Conservation (phyloP, 2,888 invertebrate species). For the Thecophora atra region DNA sequence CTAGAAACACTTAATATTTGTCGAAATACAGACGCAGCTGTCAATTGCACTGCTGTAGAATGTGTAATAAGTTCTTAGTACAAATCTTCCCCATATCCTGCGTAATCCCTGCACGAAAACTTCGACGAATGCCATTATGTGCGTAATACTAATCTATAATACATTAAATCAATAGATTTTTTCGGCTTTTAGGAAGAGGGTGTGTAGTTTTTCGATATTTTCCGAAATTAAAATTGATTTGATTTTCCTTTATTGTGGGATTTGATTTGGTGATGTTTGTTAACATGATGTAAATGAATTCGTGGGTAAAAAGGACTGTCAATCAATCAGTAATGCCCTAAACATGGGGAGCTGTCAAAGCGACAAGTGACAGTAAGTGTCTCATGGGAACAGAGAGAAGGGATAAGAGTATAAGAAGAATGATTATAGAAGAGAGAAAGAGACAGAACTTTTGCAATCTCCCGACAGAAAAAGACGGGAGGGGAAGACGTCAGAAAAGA, state of each 20-base stretch:
- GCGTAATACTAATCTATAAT: no score
- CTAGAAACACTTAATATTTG: neutral
- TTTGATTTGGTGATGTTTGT: neutral
- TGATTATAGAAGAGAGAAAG: no score
- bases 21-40: neutral
- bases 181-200: neutral
- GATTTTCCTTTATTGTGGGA: no score
- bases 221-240: neutral
- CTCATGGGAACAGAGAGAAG: neutral
- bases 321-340: neutral
- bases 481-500: no score
- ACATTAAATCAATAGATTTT: no score
- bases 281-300: neutral
- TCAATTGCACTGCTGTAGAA: neutral
- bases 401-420: no score
- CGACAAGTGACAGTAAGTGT: slow-evolving; percentile 8
- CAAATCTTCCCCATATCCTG: neutral
- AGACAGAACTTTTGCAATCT: no score
- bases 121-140: no score
- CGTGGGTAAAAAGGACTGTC: slow-evolving; percentile 3
- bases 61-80: neutral
- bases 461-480: no score
- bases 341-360: slow-evolving; percentile 9
- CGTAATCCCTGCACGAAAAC: neutral
- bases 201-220: neutral